Percentiles rank a stretch among this genome's conserved stretches.
phyloP scores from a whole-genome alignment of 2,797 vertebrate genomes.

The Chelidonichthys spinosus region DNA sequence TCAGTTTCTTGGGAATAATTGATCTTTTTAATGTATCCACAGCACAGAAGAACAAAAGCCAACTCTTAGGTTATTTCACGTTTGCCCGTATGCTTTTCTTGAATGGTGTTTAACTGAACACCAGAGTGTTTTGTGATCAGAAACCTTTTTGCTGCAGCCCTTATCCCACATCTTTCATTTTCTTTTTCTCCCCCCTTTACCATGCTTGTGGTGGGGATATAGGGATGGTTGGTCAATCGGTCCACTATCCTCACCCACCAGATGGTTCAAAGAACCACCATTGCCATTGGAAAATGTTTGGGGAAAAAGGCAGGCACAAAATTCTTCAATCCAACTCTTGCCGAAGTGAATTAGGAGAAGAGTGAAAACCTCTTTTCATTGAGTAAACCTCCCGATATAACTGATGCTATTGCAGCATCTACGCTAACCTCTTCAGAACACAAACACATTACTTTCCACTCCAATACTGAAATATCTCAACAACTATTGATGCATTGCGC shows the following conservation, averaged over 20 bases:
- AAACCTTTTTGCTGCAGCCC: slow-evolving; percentile 3
- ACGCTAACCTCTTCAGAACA: no score
- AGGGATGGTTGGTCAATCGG: not conserved
- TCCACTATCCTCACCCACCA: not conserved
- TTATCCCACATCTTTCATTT: not conserved
- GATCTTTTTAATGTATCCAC: slow-evolving; percentile 21
- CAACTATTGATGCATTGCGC: not conserved
- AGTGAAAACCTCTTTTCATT: no score
- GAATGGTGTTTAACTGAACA: slow-evolving; percentile 20
- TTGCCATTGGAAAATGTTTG: no score
- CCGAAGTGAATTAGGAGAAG: no score
- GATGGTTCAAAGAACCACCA: no score
- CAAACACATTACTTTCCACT: no score
- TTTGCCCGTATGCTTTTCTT: slow-evolving; percentile 16
- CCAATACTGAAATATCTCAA: not conserved
- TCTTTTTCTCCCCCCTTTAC: not conserved
- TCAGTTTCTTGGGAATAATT: not conserved
- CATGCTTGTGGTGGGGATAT: not conserved
- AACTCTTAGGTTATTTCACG: slow-evolving; percentile 25
- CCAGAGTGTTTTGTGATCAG: slow-evolving; percentile 11
- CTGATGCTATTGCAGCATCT: no score
- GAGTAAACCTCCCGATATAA: no score
- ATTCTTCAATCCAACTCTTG: no score
- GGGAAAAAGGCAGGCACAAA: no score
- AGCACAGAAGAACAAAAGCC: slow-evolving; percentile 23